Evolutionary conservation across 2,797 vertebrate genomes (phyloP), one percentile per base, ranked within the genome.

Genomic region (Melanotaenia pygmaea): DNA sequence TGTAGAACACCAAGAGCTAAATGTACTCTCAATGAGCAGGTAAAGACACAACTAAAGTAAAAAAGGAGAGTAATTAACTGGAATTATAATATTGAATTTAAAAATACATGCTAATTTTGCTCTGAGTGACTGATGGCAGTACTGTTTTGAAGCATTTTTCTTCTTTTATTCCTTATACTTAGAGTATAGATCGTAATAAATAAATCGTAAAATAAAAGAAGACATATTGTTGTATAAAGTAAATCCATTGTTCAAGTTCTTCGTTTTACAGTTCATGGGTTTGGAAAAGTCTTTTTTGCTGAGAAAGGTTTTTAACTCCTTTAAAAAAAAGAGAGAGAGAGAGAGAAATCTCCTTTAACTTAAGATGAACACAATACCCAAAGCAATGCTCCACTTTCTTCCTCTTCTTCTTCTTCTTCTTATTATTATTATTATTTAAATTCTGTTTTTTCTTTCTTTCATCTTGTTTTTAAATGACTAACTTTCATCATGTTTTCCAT

Each of bases 41-140:
- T 22, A 22, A 50, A 50, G 47, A n/a, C 47, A 50, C 45, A n/a
- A 47, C 6, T n/a, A 47, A 20, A 47, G 45, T 47, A 2, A 35
- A 59, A 22, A 30, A 28, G 34, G 13, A 67, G 32, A 5, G 26
- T 35, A 47, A 59, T 47, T 26, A 68, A 24, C 35, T 47, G 30
- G 59, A 62, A 12, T 60, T 65, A 67, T 64, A 43, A 65, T 43
- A 47, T 20, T 11, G 2, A 18, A 28, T 47, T 3, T 38, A 37
- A 47, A 24, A 71, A 67, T 43, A 22, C 6, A 11, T 50, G 47
- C 47, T 12, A 37, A 35, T 20, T 8, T n/a, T 57, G 24, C 26
- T 28, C 26, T 57, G 54, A 26, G 53, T 57, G 13, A 57, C 6
- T 30, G 45, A 47, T 35, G 16, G 28, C 26, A 32, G 30, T n/a